Evolutionary conservation across 2,113 vertebrate genomes (phyloP), one percentile per base, ranked within the genome.

Genomic region (Myotis brandtii): DNA sequence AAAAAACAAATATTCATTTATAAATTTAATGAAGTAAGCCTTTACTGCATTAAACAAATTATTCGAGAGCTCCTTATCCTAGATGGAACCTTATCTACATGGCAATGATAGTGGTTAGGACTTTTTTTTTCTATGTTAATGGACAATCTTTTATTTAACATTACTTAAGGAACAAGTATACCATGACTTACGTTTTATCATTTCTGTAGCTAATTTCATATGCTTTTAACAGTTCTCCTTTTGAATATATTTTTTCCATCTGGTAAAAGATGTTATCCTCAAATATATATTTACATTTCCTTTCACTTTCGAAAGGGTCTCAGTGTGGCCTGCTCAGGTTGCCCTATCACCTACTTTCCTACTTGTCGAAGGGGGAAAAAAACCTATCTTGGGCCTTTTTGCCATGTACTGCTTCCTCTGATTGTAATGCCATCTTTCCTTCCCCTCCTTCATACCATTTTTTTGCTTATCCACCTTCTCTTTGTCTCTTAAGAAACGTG

Each of bases 161-260:
- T 72, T 67, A 37, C 9, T 80, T 80, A 9, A 4, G 40, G 32
- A 64, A 67, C 34, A 92, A 62, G 67, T 46, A 75, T 40, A 67
- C 6, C 37, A 52, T 46, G 14, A 34, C 37, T 87, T 85, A 80
- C 1, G 37, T 80, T 94, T 92, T 88, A 62, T 5, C 46, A 18
- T 82, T 90, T 86, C 75, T 70, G 8, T 93, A 69, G 50, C 43
- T 93, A 64, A 64, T 82, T 48, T 90, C 48, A 82, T 8, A 25
- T 83, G 11, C 34, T 84, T 94, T 72, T 83, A 88, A 46, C 5
- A 86, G 6, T 81, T 69, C 50, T 90, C 43, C 48, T 64, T 91
- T 77, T 77, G 34, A 83, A 40, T 93, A 43, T 64, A 17, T 95
- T 93, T 46, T 93, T 93, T 86, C n/a, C 43, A 79, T 90, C 30